phyloP scores from a whole-genome alignment of 2,113 vertebrate species.

The Hiodon tergisus region DNA sequence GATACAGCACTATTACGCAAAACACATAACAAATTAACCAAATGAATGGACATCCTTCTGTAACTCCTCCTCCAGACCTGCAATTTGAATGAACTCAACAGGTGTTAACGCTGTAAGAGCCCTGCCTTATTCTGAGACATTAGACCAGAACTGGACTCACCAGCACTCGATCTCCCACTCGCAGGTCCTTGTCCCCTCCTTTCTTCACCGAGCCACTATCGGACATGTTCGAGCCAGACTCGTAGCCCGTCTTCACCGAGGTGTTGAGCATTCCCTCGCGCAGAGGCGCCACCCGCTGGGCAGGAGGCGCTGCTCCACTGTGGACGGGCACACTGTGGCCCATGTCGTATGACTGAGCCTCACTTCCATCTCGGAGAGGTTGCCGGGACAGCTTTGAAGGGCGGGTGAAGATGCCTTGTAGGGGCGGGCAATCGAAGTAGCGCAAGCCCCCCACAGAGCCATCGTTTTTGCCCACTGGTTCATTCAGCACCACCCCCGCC shows the following conservation, averaged over 20 bases:
- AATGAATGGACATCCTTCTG: too few relatives aligned
- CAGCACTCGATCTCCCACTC: slow-evolving; percentile 88
- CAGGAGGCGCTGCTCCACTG: slow-evolving; percentile 57
- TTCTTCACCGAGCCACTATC: slow-evolving; percentile 96
- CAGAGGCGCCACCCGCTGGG: slow-evolving; percentile 55
- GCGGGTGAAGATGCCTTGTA: slow-evolving; percentile 92
- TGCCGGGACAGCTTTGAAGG: slow-evolving; percentile 90
- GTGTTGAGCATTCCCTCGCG: slow-evolving; percentile 78
- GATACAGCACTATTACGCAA: too few relatives aligned
- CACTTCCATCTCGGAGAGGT: slow-evolving; percentile 73
- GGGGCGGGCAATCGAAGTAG: slow-evolving; percentile 91
- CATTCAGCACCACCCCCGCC: slow-evolving; percentile 93
- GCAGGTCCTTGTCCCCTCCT: slow-evolving; percentile 85
- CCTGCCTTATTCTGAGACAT: too few relatives aligned
- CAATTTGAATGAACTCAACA: too few relatives aligned
- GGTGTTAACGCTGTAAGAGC: too few relatives aligned
- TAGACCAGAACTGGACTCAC: slow-evolving; percentile 61
- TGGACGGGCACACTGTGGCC: slow-evolving; percentile 74
- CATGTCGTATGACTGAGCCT: slow-evolving; percentile 68
- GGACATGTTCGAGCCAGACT: slow-evolving; percentile 94
- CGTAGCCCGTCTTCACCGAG: slow-evolving; percentile 85
- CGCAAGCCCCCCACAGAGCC: slow-evolving; percentile 91
- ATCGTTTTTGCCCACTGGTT: slow-evolving; percentile 91
- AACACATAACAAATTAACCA: too few relatives aligned
- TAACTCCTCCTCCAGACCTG: too few relatives aligned